Conservation (phyloP, 2,888 invertebrate species). For the Drosophila prolongata region DNA sequence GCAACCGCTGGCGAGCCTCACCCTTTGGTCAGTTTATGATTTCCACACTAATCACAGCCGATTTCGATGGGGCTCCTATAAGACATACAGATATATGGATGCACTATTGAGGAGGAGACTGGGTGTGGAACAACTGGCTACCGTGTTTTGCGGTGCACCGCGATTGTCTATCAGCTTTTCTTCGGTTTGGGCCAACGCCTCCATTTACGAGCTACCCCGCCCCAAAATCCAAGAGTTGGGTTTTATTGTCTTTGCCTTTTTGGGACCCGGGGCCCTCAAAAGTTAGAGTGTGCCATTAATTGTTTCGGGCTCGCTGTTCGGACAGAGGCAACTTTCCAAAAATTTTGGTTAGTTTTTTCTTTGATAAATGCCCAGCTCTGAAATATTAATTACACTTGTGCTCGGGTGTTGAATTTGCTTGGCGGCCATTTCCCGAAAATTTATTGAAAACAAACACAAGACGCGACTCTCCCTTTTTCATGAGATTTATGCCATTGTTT, state of each 20-base stretch:
- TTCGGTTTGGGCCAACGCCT: slow-evolving; percentile 32
- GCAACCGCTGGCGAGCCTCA: slow-evolving; percentile 48
- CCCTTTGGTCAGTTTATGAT: slow-evolving; percentile 73
- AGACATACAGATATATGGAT: too few species aligned
- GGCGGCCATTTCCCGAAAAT: slow-evolving; percentile 45
- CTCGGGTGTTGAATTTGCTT: slow-evolving; percentile 64
- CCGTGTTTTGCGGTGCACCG: slow-evolving; percentile 54
- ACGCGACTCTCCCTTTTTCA: slow-evolving; percentile 24
- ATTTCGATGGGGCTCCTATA: slow-evolving; percentile 38
- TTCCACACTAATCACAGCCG: slow-evolving; percentile 75
- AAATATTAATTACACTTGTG: slow-evolving; percentile 79
- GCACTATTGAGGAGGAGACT: slow-evolving; percentile 6
- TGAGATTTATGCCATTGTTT: slow-evolving; percentile 70
- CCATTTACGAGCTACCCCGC: slow-evolving; percentile 19
- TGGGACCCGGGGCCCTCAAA: slow-evolving; percentile 27
- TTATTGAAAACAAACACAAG: slow-evolving; percentile 72
- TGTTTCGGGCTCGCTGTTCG: slow-evolving; percentile 50
- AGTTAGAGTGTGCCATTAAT: slow-evolving; percentile 77
- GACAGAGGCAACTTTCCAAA: slow-evolving; percentile 68
- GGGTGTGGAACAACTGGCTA: slow-evolving; percentile 50
- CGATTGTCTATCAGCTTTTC: slow-evolving; percentile 43
- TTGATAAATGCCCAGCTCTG: slow-evolving; percentile 76
- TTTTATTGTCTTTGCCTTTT: slow-evolving; percentile 53
- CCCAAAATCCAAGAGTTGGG: slow-evolving; percentile 29
- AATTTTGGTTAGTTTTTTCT: slow-evolving; percentile 53